phyloP scores from a whole-genome alignment of 2,113 vertebrate species.

The Phycodurus eques region DNA sequence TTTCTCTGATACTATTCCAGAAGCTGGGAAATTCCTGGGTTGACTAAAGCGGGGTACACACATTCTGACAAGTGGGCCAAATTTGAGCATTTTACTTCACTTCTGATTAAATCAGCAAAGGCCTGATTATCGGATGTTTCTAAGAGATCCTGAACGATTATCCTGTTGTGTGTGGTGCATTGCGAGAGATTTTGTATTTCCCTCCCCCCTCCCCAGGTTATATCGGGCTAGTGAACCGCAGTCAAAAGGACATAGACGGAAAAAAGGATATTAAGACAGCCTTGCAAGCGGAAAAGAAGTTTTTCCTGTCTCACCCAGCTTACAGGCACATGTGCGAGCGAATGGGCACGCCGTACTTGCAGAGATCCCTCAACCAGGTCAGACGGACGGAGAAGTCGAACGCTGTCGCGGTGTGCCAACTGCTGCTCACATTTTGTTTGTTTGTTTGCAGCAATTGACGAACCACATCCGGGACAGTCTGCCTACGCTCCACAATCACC shows the following conservation, averaged over 20 bases:
- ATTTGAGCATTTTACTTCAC: too few species aligned
- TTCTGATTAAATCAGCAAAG: too few species aligned
- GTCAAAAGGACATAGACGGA: slow-evolving; percentile 85
- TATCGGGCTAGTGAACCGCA: slow-evolving; percentile 83
- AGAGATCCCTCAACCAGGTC: slow-evolving; percentile 80
- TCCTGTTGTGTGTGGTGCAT: not conserved
- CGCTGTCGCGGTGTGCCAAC: not conserved
- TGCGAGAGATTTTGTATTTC: not conserved
- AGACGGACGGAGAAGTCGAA: not conserved
- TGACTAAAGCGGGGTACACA: too few species aligned
- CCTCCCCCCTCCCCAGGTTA: slow-evolving; percentile 68
- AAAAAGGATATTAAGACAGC: slow-evolving; percentile 81
- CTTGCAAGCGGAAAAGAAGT: slow-evolving; percentile 78
- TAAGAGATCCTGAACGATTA: too few species aligned
- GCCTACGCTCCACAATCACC: slow-evolving; percentile 81
- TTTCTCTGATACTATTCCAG: too few species aligned
- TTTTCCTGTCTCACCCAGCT: slow-evolving; percentile 72
- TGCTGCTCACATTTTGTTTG: slow-evolving; percentile 1
- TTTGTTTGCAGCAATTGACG: slow-evolving; percentile 83
- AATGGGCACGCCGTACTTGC: slow-evolving; percentile 81
- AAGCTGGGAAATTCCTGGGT: too few species aligned
- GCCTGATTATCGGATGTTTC: too few species aligned
- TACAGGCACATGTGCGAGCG: slow-evolving; percentile 80
- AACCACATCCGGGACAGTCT: slow-evolving; percentile 89
- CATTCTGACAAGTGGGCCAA: too few species aligned